Percentiles rank a stretch among this genome's conserved stretches.
phyloP scores from a whole-genome alignment of 2,797 vertebrate genomes.

The Eutrigla gurnardus region DNA sequence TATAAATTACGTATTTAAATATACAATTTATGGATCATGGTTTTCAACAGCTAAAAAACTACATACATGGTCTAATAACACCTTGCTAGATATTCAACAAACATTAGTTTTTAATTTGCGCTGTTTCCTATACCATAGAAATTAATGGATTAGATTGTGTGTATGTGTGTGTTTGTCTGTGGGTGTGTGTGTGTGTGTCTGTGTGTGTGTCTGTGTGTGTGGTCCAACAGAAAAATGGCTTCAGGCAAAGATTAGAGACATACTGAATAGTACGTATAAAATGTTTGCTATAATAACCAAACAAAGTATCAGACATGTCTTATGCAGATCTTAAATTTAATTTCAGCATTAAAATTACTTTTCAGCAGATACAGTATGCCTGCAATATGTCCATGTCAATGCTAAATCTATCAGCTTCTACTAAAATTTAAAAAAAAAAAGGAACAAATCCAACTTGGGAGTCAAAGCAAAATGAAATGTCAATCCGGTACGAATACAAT shows the following conservation, averaged over 20 bases:
- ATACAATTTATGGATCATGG: not conserved
- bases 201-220: not conserved
- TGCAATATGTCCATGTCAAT: slow-evolving; percentile 1
- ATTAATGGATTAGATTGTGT: not conserved
- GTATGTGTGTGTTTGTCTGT: too few species aligned
- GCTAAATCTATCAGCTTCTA: slow-evolving; percentile 24
- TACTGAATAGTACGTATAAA: not conserved
- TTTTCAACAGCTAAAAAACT: not conserved
- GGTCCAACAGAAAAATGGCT: not conserved
- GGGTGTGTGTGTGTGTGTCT: not conserved
- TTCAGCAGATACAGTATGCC: not conserved
- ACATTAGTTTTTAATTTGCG: not conserved
- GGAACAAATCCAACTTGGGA: slow-evolving; percentile 8
- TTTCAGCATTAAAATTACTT: slow-evolving; percentile 3
- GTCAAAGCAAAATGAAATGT: slow-evolving; percentile 56
- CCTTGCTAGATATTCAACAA: not conserved
- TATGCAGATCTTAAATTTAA: not conserved
- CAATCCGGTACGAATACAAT: slow-evolving; percentile 60
- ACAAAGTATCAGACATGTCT: not conserved
- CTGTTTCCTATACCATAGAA: not conserved
- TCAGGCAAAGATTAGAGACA: not conserved
- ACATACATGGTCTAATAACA: not conserved
- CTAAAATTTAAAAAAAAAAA: slow-evolving; percentile 29
- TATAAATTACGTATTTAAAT: not conserved
- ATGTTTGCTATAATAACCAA: not conserved